These are phyloP conservation scores for Phodopus roborovskii DNA, from an alignment of 2,113 vertebrate genomes.

Conservation along the genomic window DNA sequence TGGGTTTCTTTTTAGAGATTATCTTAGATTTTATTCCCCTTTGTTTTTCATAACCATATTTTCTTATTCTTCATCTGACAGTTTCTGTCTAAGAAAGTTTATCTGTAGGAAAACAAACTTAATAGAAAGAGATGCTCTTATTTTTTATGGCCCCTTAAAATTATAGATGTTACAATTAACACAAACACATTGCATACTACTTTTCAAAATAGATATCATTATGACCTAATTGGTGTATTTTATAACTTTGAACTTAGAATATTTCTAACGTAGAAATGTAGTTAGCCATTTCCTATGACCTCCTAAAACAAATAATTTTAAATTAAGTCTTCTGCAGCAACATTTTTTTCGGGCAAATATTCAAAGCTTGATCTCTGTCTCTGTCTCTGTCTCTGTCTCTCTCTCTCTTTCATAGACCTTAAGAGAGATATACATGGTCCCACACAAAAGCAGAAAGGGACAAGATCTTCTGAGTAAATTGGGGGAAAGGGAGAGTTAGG, in stretches of 20 bases:
- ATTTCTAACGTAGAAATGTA: not conserved
- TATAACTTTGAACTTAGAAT: not conserved
- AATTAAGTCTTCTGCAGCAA: not conserved
- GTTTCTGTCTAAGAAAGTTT: not conserved
- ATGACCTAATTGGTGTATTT: not conserved
- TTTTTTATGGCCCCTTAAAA: constrained; percentile 20
- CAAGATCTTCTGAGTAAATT: too few relatives aligned
- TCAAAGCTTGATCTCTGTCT: not conserved
- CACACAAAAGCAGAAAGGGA: too few relatives aligned
- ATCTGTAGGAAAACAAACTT: not conserved
- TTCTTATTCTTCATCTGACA: constrained; percentile 28
- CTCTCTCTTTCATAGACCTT: not conserved
- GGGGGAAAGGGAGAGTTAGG: too few relatives aligned
- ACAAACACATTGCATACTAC: not conserved
- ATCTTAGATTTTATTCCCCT: not conserved
- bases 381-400: not conserved
- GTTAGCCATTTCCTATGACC: not conserved
- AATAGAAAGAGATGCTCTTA: constrained; percentile 19
- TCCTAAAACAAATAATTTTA: not conserved
- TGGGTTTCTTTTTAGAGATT: constrained; percentile 46
- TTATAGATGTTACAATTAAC: constrained; percentile 30
- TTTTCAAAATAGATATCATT: constrained; percentile 4
- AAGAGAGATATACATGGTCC: too few relatives aligned
- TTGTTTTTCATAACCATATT: not conserved
- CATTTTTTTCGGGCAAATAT: constrained; percentile 29